These are phyloP conservation scores for Xanthorhoe designata DNA, from an alignment of 2,888 invertebrate genomes.

Conservation along the genomic window DNA sequence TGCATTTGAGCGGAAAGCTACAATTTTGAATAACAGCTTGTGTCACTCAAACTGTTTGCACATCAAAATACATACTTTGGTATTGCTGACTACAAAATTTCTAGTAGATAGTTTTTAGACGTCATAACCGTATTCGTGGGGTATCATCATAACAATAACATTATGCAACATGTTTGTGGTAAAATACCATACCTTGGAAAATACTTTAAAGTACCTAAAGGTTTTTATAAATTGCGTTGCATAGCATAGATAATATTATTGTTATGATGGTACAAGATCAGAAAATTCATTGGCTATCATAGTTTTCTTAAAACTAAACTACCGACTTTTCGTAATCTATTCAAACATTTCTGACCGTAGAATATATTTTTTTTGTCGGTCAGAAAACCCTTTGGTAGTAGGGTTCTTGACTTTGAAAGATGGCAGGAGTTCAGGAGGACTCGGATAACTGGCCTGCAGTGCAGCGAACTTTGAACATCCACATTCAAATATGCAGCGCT, in stretches of 20 bases:
- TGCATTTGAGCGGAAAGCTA: no score
- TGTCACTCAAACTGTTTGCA: neutral
- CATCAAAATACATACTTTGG: neutral
- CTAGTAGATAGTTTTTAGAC: no score
- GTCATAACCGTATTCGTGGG: neutral
- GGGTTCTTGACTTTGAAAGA: conserved; percentile 3
- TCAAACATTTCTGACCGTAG: no score
- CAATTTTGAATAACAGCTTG: neutral
- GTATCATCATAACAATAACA: neutral
- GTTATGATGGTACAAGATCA: neutral
- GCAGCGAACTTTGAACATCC: conserved; percentile 41
- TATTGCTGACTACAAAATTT: neutral
- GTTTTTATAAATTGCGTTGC: neutral
- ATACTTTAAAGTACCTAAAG: neutral
- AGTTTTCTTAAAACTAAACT: neutral
- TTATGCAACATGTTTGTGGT: neutral
- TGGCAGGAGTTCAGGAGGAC: conserved; percentile 14
- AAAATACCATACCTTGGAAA: neutral
- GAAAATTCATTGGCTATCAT: neutral
- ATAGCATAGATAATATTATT: neutral
- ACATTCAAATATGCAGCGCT: conserved; percentile 41
- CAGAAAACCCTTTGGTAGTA: no score
- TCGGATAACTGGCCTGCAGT: conserved; percentile 32
- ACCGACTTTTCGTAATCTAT: neutral
- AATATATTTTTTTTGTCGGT: no score